These are phyloP conservation scores for Pteromalus puparum DNA, from an alignment of 1,140 invertebrate genomes.

Conservation along the genomic window DNA sequence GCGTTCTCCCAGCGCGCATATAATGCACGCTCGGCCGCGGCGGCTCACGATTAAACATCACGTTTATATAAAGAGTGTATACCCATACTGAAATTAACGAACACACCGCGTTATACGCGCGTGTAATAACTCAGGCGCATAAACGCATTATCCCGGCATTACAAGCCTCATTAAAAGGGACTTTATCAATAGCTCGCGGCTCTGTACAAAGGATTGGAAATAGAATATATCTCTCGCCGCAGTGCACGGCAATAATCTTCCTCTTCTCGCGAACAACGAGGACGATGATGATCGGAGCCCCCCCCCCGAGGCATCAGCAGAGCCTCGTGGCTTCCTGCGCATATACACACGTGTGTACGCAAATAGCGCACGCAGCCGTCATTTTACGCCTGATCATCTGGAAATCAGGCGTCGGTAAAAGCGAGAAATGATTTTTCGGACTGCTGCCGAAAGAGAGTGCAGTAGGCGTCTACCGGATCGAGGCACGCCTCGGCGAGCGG, in stretches of 20 bases:
- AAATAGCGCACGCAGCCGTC: constrained; percentile 31
- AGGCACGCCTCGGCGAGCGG: not conserved
- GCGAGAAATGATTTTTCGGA: constrained; percentile 45
- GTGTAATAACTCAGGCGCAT: constrained; percentile 5
- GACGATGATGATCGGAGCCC: not conserved
- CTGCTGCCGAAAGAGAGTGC: not conserved
- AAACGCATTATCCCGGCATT: constrained; percentile 38
- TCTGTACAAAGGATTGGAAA: constrained; percentile 16
- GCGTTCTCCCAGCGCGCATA: not conserved
- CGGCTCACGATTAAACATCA: not conserved
- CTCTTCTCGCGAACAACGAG: not conserved
- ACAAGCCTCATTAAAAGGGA: constrained; percentile 28
- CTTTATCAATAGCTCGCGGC: constrained; percentile 46
- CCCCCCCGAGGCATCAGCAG: constrained; percentile 33
- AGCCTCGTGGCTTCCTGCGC: constrained; percentile 42
- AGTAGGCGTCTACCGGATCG: not conserved
- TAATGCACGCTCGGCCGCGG: not conserved
- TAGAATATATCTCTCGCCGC: constrained; percentile 15
- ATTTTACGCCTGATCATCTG: constrained; percentile 48
- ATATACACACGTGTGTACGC: not conserved
- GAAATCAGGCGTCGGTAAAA: constrained; percentile 49
- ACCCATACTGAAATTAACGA: constrained; percentile 30
- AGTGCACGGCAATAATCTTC: not conserved
- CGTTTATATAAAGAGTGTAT: not conserved
- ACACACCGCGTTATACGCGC: too few relatives aligned